Evolutionary conservation across 2,888 invertebrate species (phyloP).

Genomic region (Cremastinae sp.): DNA sequence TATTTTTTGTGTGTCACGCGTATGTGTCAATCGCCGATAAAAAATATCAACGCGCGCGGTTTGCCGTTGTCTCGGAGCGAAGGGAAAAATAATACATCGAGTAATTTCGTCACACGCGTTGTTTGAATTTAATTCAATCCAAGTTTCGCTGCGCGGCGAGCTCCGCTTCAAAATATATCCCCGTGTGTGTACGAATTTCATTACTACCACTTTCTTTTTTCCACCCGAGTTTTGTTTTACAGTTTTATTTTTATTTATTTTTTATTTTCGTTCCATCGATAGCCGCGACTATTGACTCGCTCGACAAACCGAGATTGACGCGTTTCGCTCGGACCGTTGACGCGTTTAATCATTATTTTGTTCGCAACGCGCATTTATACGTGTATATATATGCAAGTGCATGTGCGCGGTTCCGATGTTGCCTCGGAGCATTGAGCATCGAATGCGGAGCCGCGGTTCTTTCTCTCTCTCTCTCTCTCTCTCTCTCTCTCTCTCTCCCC

Average conservation of each 20-base stretch:
- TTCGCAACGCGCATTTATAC: background rate
- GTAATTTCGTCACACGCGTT: conserved; percentile 45
- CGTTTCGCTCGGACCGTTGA: conserved; percentile 35
- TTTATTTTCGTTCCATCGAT: conserved; percentile 28
- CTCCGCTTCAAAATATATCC: background rate
- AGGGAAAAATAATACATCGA: conserved; percentile 1
- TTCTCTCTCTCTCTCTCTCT: too few species aligned
- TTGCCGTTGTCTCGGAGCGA: conserved; percentile 11
- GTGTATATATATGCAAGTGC: background rate
- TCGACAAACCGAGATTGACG: conserved; percentile 47
- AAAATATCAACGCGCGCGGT: background rate
- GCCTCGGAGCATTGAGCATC: conserved; percentile 30
- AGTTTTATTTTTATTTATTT: too few species aligned
- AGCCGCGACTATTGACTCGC: conserved; percentile 25
- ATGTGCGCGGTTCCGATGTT: background rate
- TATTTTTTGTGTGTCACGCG: background rate
- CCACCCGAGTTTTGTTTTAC: conserved; percentile 7
- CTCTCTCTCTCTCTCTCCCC: too few species aligned
- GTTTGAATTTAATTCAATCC: conserved; percentile 19
- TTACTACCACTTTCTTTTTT: conserved; percentile 33
- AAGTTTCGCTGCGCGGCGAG: conserved; percentile 4
- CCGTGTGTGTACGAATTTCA: conserved; percentile 33
- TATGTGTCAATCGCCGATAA: background rate
- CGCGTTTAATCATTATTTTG: conserved; percentile 55
- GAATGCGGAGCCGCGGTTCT: conserved; percentile 14